These are phyloP conservation scores for Rotaria magnacalcarata DNA, from an alignment of 2,888 invertebrate species.

Conservation along the genomic window DNA sequence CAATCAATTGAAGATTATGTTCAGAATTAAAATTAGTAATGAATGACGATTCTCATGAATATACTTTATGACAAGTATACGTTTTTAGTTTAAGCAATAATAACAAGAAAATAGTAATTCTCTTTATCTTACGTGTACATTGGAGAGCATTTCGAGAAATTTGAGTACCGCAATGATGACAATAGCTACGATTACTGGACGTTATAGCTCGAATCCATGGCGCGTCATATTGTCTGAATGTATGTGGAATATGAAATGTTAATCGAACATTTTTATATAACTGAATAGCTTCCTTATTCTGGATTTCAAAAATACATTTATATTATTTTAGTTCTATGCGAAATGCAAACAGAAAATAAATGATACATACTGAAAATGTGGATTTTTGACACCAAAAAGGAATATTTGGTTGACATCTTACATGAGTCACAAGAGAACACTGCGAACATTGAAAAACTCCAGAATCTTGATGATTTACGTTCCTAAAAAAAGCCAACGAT, in stretches of 20 bases:
- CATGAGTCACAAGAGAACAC: neutral
- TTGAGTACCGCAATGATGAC: slow-evolving; percentile 12
- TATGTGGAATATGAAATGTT: slow-evolving; percentile 11
- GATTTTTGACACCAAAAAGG: slow-evolving; percentile 6
- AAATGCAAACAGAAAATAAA: neutral
- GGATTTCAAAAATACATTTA: neutral
- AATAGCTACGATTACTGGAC: neutral
- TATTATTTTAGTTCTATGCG: no score
- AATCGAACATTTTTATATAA: neutral
- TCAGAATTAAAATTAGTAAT: no score
- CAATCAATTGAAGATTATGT: no score
- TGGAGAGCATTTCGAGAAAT: neutral
- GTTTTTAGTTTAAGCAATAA: neutral
- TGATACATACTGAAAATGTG: neutral
- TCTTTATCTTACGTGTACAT: slow-evolving; percentile 6
- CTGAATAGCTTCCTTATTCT: neutral
- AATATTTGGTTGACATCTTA: neutral
- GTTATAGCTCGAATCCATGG: neutral
- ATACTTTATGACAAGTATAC: neutral
- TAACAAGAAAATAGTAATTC: neutral
- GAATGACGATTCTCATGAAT: no score
- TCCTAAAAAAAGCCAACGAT: neutral
- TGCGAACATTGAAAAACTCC: neutral
- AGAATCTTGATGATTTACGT: neutral
- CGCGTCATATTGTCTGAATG: neutral